Evolutionary conservation across 2,797 vertebrate genomes (phyloP).

Genomic region (Rhinatrema bivittatum): DNA sequence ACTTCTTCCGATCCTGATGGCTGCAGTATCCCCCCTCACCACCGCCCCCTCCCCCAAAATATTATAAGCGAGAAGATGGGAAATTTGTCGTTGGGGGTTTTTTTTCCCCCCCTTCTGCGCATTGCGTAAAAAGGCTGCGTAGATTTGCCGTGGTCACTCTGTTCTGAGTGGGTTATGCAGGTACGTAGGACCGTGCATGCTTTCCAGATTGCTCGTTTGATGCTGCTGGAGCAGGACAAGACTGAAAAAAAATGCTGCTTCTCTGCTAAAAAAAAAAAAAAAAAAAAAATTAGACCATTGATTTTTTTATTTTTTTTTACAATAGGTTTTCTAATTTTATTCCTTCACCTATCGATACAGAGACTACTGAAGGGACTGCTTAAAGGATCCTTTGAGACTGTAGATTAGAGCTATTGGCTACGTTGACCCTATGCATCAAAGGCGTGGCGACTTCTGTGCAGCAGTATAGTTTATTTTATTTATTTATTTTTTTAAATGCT

Average conservation of each 20-base stretch:
- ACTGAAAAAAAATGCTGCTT: slow-evolving; percentile 38
- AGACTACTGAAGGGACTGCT: slow-evolving; percentile 16
- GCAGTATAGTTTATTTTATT: slow-evolving; percentile 64
- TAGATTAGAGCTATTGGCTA: slow-evolving; percentile 36
- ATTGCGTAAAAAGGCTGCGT: slow-evolving; percentile 52
- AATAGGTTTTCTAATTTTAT: slow-evolving; percentile 17
- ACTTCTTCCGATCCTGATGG: slow-evolving; percentile 59
- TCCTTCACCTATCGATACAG: slow-evolving; percentile 27
- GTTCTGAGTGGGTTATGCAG: slow-evolving; percentile 51
- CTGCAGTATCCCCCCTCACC: no score
- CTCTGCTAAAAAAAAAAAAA: slow-evolving; percentile 29
- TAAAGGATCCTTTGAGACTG: slow-evolving; percentile 27
- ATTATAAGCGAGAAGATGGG: slow-evolving; percentile 57
- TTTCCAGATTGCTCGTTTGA: slow-evolving; percentile 46
- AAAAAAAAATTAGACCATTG: slow-evolving; percentile 28
- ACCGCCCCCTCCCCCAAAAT: no score
- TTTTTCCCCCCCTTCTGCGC: slow-evolving; percentile 42
- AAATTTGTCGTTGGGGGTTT: slow-evolving; percentile 60
- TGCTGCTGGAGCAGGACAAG: slow-evolving; percentile 40
- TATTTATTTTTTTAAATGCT: slow-evolving; percentile 56
- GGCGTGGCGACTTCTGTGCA: slow-evolving; percentile 62
- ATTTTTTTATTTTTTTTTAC: slow-evolving; percentile 20
- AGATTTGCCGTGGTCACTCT: slow-evolving; percentile 51
- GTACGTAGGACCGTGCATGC: slow-evolving; percentile 71
- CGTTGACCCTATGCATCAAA: slow-evolving; percentile 48